These are phyloP conservation scores for Anolis apletophallus DNA, from an alignment of 2,797 vertebrate species.

Conservation along the genomic window DNA sequence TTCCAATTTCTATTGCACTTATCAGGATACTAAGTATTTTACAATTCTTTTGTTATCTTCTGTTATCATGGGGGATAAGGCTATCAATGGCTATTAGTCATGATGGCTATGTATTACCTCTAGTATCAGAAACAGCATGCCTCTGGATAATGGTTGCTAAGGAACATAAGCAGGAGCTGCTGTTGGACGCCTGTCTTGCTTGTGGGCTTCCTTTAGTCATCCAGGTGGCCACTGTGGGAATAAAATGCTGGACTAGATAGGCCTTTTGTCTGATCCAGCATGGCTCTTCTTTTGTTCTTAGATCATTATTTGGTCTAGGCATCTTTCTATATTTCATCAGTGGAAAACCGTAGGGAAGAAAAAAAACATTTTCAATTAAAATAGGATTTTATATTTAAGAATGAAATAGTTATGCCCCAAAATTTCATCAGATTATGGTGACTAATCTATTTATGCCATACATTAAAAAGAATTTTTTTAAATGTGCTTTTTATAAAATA, in stretches of 20 bases:
- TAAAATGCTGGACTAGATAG: no score
- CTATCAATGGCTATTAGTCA: not conserved
- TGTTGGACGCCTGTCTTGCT: not conserved
- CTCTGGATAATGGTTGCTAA: not conserved
- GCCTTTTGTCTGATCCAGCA: not conserved
- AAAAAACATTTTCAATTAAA: constrained; percentile 6
- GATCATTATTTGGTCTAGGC: no score
- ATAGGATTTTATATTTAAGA: not conserved
- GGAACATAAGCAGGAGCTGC: not conserved
- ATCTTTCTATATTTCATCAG: not conserved
- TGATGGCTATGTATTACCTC: not conserved
- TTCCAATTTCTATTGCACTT: not conserved
- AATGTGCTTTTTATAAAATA: not conserved
- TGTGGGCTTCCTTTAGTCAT: not conserved
- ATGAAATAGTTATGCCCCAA: not conserved
- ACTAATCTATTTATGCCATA: constrained; percentile 4
- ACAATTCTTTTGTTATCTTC: not conserved
- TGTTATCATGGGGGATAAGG: not conserved
- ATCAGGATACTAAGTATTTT: not conserved
- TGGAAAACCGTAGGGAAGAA: not conserved
- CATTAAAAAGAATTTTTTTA: not conserved
- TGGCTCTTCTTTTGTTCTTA: not conserved
- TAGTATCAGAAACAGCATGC: not conserved
- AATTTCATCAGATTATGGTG: not conserved
- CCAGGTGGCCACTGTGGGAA: no score